Percentiles rank a stretch among this genome's conserved stretches.
Evolutionary conservation across 2,113 vertebrate species (phyloP).

Genomic region (Grammomys dolichurus): DNA sequence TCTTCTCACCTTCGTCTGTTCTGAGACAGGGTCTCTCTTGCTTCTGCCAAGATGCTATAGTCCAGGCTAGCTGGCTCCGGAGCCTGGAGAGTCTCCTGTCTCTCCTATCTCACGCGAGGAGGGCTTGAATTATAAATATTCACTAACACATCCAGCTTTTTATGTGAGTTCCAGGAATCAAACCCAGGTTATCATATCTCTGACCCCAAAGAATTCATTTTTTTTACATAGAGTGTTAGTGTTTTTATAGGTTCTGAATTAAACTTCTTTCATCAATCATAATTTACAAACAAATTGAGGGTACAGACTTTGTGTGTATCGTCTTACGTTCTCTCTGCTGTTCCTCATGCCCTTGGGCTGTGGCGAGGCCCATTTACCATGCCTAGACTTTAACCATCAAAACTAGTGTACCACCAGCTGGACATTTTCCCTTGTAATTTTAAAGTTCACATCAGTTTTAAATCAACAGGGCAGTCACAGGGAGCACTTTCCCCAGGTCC

Average conservation of each 20-base stretch:
- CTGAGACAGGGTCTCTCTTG: not conserved
- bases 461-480: constrained; percentile 7
- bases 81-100: not conserved
- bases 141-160: no score
- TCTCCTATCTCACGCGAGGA: not conserved
- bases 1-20: not conserved
- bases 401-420: not conserved
- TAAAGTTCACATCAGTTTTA: not conserved
- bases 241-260: constrained; percentile 10
- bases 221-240: not conserved
- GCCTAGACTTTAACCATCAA: not conserved
- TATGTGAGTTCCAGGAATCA: not conserved
- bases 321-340: not conserved
- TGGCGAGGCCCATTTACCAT: not conserved
- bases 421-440: not conserved
- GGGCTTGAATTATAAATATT: not conserved
- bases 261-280: not conserved
- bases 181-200: not conserved
- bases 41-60: not conserved
- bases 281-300: not conserved
- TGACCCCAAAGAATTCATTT: not conserved
- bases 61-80: not conserved
- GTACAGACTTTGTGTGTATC: no score
- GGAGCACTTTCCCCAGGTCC: not conserved
- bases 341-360: not conserved